Conservation (phyloP, 2,888 invertebrate genomes). For the Epirrhoe alternata region DNA sequence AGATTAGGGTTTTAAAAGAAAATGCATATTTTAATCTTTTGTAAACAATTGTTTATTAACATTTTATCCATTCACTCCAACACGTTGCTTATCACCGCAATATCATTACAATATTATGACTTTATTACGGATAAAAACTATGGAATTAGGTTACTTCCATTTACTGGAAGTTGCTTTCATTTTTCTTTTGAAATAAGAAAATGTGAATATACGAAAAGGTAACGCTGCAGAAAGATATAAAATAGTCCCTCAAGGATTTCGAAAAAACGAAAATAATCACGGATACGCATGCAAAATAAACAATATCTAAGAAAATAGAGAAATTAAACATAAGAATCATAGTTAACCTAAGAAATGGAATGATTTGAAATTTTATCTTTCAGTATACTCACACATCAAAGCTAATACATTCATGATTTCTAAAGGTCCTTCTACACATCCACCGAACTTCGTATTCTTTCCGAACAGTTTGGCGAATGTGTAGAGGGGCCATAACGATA, state of each 20-base stretch:
- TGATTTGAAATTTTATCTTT: constrained; percentile 78
- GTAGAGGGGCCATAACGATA: too few species aligned
- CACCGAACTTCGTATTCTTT: too few species aligned
- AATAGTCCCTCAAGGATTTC: constrained; percentile 61
- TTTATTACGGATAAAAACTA: constrained; percentile 74
- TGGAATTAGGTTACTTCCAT: constrained; percentile 75
- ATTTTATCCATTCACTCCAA: constrained; percentile 72
- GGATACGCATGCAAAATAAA: constrained; percentile 74
- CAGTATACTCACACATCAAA: constrained; percentile 77
- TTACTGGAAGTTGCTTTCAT: constrained; percentile 75
- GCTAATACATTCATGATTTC: constrained; percentile 71
- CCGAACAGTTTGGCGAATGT: too few species aligned
- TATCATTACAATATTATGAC: constrained; percentile 79
- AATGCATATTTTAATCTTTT: constrained; percentile 77
- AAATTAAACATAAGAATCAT: constrained; percentile 67
- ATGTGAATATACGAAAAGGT: constrained; percentile 82
- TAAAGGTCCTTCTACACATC: too few species aligned
- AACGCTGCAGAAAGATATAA: constrained; percentile 55
- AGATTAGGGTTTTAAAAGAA: constrained; percentile 56
- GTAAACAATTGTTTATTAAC: constrained; percentile 86
- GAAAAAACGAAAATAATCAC: constrained; percentile 60
- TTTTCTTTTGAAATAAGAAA: constrained; percentile 78
- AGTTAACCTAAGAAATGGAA: constrained; percentile 77
- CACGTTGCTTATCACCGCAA: constrained; percentile 74
- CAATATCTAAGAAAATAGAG: constrained; percentile 66